Conservation (phyloP, 53 echinoderm and acorn worm species). For the Henricia sp. region DNA sequence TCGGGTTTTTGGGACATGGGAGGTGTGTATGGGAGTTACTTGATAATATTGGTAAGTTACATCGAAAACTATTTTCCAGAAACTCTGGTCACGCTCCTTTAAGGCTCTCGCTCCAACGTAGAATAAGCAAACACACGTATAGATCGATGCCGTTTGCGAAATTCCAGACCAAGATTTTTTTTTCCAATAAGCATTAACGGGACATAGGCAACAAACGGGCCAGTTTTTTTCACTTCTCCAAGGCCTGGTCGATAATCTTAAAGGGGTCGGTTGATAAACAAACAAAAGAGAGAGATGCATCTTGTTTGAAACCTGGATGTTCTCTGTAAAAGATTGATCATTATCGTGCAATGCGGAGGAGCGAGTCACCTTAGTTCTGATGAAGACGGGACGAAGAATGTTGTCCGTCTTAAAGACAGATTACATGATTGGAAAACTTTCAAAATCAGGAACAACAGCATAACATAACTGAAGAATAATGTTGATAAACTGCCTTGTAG, state of each 20-base stretch:
- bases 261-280: neutral
- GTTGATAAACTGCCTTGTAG: too few species aligned
- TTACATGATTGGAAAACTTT: too few species aligned
- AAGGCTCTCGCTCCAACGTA: neutral
- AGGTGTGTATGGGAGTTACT: too few species aligned
- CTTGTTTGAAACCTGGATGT: neutral
- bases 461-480: too few species aligned
- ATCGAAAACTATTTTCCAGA: too few species aligned
- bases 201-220: neutral
- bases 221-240: neutral
- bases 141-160: conserved; percentile 17
- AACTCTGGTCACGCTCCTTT: too few species aligned
- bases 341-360: conserved; percentile 4
- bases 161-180: neutral
- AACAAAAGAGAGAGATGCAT: neutral
- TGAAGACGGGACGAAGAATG: neutral
- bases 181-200: neutral
- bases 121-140: neutral
- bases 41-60: too few species aligned
- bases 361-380: conserved; percentile 12
- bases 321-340: neutral
- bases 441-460: too few species aligned
- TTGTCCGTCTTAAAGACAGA: too few species aligned
- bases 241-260: neutral
- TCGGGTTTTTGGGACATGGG: too few species aligned